Evolutionary conservation across 2,113 vertebrate species (phyloP).

Genomic region (Platysternon megacephalum): DNA sequence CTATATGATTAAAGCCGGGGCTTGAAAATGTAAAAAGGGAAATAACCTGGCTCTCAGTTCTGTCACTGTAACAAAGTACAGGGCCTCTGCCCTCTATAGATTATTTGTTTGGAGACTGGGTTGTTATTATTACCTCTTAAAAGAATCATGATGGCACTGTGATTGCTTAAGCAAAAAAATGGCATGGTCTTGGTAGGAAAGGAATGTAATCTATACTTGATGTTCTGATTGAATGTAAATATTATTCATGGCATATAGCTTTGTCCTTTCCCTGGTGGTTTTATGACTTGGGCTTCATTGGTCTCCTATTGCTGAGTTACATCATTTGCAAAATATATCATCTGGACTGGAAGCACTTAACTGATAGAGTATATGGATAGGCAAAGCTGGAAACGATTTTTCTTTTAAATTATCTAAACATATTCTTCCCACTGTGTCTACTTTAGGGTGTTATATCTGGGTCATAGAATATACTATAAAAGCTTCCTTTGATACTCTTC

Average conservation of each 20-base stretch:
- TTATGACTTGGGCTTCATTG: constrained; percentile 87
- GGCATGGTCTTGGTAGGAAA: constrained; percentile 81
- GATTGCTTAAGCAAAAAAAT: constrained; percentile 64
- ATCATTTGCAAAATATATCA: constrained; percentile 87
- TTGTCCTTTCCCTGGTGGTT: constrained; percentile 86
- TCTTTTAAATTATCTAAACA: constrained; percentile 90
- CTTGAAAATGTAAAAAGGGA: constrained; percentile 53
- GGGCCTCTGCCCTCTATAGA: constrained; percentile 19
- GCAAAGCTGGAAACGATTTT: constrained; percentile 85
- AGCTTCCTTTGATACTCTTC: constrained; percentile 83
- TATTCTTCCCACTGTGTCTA: constrained; percentile 85
- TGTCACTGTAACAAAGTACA: constrained; percentile 55
- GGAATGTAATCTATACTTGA: constrained; percentile 78
- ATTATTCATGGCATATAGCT: constrained; percentile 86
- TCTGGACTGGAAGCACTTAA: constrained; percentile 88
- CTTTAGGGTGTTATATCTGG: constrained; percentile 86
- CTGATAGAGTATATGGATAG: constrained; percentile 84
- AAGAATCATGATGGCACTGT: constrained; percentile 50
- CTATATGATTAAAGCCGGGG: constrained; percentile 45
- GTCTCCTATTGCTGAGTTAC: constrained; percentile 87
- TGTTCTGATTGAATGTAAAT: constrained; percentile 84
- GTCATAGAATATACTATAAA: constrained; percentile 82
- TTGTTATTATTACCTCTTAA: constrained; percentile 62
- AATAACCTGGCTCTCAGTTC: constrained; percentile 44
- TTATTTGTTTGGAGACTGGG: constrained; percentile 55